Conservation (phyloP, 2,888 invertebrate genomes). For the Pachymerium ferrugineum region DNA sequence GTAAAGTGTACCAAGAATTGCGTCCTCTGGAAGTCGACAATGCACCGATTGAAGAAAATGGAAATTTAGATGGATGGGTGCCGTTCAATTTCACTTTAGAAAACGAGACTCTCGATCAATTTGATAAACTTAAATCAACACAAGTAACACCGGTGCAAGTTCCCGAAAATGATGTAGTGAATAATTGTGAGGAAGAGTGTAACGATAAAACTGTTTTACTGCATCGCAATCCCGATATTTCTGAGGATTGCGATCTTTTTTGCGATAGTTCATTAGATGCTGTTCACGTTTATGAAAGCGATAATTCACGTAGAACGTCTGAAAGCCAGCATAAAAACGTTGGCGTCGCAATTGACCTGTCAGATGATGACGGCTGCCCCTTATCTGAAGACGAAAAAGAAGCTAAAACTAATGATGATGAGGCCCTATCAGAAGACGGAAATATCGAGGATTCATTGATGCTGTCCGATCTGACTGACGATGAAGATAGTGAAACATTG, state of each 20-base stretch:
- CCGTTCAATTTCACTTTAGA: background rate
- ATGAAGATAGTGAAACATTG: background rate
- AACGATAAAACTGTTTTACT: background rate
- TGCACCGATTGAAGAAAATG: background rate
- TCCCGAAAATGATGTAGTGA: too few species aligned
- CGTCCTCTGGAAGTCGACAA: background rate
- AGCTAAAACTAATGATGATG: background rate
- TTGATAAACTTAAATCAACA: background rate
- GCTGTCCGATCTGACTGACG: background rate
- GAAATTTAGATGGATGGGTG: background rate
- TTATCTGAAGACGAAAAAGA: background rate
- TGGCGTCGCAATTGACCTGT: background rate
- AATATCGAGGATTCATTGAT: background rate
- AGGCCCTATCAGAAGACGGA: background rate
- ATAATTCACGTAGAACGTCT: background rate
- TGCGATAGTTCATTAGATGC: background rate
- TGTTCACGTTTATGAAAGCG: background rate
- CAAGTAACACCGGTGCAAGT: too few species aligned
- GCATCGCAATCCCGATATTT: background rate
- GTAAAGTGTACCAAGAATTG: background rate
- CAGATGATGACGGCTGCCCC: background rate
- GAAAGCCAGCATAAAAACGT: background rate
- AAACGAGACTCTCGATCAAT: background rate
- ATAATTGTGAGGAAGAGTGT: too few species aligned
- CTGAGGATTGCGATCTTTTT: background rate